Percentiles rank a stretch among this genome's conserved stretches.
Conservation (phyloP, 2,888 invertebrate species). For the Axea sp. region DNA sequence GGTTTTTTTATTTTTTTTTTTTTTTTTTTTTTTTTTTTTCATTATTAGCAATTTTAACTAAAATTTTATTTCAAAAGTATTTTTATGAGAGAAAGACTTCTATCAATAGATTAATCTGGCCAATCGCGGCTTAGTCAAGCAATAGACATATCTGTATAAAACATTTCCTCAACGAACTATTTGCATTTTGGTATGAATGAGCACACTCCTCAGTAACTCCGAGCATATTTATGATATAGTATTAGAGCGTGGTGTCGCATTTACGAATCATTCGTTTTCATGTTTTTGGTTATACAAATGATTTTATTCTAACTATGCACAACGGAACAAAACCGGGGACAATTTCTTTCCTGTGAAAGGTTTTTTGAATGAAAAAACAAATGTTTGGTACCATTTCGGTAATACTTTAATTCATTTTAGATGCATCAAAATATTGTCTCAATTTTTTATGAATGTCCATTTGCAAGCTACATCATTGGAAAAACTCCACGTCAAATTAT, state of each 20-base stretch:
- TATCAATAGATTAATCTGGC: constrained; percentile 21
- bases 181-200: constrained; percentile 41
- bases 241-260: constrained; percentile 17
- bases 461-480: too few relatives aligned
- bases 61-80: constrained; percentile 29
- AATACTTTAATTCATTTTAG: too few relatives aligned
- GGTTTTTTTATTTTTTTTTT: too few relatives aligned
- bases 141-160: constrained; percentile 35
- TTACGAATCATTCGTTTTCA: constrained; percentile 4
- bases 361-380: constrained; percentile 4
- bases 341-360: constrained; percentile 1
- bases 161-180: constrained; percentile 19
- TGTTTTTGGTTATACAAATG: background rate
- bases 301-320: background rate
- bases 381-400: constrained; percentile 19
- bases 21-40: too few relatives aligned
- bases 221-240: constrained; percentile 28
- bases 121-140: constrained; percentile 22
- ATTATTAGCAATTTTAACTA: constrained; percentile 12
- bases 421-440: too few relatives aligned
- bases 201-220: constrained; percentile 48
- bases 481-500: too few relatives aligned
- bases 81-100: constrained; percentile 47
- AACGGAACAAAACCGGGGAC: constrained; percentile 3
- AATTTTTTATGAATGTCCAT: too few relatives aligned